phyloP scores from a whole-genome alignment of 1,140 invertebrate species.

The Tetranychus cinnabarinus region DNA sequence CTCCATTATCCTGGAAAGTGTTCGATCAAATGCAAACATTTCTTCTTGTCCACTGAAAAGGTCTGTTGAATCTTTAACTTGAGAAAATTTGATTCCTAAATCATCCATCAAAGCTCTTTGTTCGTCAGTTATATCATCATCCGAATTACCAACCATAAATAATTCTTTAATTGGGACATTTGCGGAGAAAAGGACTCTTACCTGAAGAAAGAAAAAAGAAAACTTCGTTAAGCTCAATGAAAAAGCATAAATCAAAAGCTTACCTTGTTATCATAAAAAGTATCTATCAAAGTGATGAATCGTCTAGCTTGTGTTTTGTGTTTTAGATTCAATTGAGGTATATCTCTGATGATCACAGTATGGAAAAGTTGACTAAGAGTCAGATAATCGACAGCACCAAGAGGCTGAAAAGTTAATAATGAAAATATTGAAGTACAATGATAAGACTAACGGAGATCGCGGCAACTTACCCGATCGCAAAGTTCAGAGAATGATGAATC shows the following conservation, averaged over 20 bases:
- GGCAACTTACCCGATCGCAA: constrained; percentile 43
- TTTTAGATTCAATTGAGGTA: constrained; percentile 54
- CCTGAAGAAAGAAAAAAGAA: constrained; percentile 21
- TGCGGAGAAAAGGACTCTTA: constrained; percentile 52
- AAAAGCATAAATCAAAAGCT: neutral
- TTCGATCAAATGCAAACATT: constrained; percentile 83
- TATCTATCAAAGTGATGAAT: constrained; percentile 92
- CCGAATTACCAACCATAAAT: constrained; percentile 34
- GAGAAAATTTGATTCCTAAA: constrained; percentile 37
- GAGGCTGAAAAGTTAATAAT: constrained; percentile 32
- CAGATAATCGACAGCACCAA: constrained; percentile 82
- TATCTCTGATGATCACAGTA: constrained; percentile 68
- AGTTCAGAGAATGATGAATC: constrained; percentile 74
- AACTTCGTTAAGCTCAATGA: neutral
- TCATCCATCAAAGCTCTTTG: constrained; percentile 74
- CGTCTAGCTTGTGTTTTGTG: constrained; percentile 60
- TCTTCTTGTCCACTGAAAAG: constrained; percentile 95
- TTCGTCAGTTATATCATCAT: constrained; percentile 36
- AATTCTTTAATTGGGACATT: constrained; percentile 44
- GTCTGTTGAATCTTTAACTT: constrained; percentile 44
- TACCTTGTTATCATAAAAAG: constrained; percentile 81
- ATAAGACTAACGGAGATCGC: neutral
- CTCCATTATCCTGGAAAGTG: constrained; percentile 67
- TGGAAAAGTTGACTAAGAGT: constrained; percentile 77
- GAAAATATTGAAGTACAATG: neutral